Evolutionary conservation across 2,113 vertebrate species (phyloP), one percentile per base, ranked within the genome.

Genomic region (Myrmecobius fasciatus): DNA sequence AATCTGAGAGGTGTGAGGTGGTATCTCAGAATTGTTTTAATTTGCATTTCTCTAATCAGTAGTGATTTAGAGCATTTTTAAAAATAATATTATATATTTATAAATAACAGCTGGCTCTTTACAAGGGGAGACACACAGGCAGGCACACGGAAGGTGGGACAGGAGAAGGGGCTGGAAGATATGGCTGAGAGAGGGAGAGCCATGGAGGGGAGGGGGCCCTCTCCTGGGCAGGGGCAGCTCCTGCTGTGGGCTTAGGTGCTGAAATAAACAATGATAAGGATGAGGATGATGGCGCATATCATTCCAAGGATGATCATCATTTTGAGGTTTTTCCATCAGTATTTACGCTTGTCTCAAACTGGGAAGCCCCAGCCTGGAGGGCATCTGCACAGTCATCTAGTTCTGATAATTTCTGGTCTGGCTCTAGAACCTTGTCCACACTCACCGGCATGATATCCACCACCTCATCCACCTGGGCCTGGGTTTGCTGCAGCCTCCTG

Each of bases 381-480:
- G 98, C 98, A 25, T 98, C 98, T 0, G 98, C 98, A 0, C 98
- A 98, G 93, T 98, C 98, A 9, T 98, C 98, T 97, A 98, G 97
- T 91, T 98, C 98, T 0, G 98, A 98, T 0, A 98, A 98, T 93
- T 98, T 98, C 97, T 98, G 98, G 97, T 98, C 98, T 89, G 98
- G 96, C 96, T 98, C 98, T 93, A 98, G 97, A 92, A 98, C 98
- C 96, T 98, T 98, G 96, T 98, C 98, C 95, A 98, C 98, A 3
- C 98, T 98, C 97, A 98, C 98, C 94, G 98, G 98, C 98, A 98
- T 98, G 56, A 98, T 98, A 94, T 98, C 98, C 95, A 98, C 98
- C 90, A 98, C 99, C 99, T 99, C 99, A 96, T 99, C 99, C 94
- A 99, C 99, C 95, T 99, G 99, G 92, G 99, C 99, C 97, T 99